phyloP scores from a whole-genome alignment of 2,797 vertebrate species.

The Nyctalus aviator region DNA sequence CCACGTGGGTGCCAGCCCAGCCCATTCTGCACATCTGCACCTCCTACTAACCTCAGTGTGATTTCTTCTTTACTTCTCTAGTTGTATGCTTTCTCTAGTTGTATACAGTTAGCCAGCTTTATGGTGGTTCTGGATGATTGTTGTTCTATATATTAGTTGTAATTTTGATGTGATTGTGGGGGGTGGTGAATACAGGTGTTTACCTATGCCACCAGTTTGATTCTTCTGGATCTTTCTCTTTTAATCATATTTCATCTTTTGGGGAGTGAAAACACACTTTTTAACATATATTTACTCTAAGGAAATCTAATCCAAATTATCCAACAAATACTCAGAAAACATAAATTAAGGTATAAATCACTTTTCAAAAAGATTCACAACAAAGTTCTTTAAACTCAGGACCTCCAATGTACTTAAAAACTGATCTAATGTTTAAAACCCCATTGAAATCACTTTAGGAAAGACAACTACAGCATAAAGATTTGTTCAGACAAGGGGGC shows the following conservation, averaged over 20 bases:
- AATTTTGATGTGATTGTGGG: too few relatives aligned
- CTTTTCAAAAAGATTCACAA: conserved; percentile 23
- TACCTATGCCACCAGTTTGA: too few relatives aligned
- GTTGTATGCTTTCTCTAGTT: too few relatives aligned
- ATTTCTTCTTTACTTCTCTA: too few relatives aligned
- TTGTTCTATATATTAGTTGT: too few relatives aligned
- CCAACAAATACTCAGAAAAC: conserved; percentile 36
- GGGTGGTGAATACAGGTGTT: too few relatives aligned
- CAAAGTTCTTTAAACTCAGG: conserved; percentile 31
- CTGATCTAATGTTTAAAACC: not conserved
- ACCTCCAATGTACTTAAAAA: not conserved
- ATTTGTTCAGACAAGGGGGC: not conserved
- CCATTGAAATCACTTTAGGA: not conserved
- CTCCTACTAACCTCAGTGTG: too few relatives aligned
- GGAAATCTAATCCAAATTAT: not conserved
- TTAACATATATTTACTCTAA: not conserved
- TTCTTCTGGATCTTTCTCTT: not conserved
- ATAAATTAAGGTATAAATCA: not conserved
- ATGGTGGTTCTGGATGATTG: too few relatives aligned
- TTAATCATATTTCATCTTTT: not conserved
- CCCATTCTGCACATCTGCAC: too few relatives aligned
- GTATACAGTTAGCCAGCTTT: too few relatives aligned
- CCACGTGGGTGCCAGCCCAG: too few relatives aligned
- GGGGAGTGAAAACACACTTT: not conserved
- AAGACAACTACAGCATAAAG: not conserved